phyloP scores from a whole-genome alignment of 53 echinoderm and acorn worm genomes.

The Mesocentrotus franciscanus region DNA sequence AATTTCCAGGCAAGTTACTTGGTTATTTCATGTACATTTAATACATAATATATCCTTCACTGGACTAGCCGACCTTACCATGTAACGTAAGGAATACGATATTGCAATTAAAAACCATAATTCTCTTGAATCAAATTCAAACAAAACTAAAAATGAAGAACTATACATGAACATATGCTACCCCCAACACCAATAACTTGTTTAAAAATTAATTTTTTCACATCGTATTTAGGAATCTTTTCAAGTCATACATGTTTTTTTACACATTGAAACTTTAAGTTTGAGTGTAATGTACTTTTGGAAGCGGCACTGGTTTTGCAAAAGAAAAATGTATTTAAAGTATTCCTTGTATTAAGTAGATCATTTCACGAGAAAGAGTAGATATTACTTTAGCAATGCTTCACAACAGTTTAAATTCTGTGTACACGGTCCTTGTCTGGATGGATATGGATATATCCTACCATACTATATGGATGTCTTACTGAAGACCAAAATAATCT shows the following conservation, averaged over 20 bases:
- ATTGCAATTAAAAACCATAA: slow-evolving; percentile 24
- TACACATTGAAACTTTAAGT: no score
- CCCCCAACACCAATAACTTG: slow-evolving; percentile 20
- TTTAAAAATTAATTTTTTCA: background rate
- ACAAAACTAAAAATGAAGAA: background rate
- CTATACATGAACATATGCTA: background rate
- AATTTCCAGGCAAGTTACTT: background rate
- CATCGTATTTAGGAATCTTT: background rate
- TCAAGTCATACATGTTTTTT: background rate
- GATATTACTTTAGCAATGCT: no score
- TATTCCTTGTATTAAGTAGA: background rate
- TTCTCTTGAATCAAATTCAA: background rate
- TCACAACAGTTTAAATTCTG: no score
- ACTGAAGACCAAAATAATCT: background rate
- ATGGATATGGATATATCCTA: background rate
- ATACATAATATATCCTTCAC: background rate
- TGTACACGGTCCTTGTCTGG: background rate
- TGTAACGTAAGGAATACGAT: slow-evolving; percentile 27
- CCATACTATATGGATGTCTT: background rate
- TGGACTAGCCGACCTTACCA: background rate
- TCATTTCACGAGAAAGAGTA: background rate
- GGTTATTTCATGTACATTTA: background rate
- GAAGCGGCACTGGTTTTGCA: background rate
- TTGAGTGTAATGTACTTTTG: background rate
- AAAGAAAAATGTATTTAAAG: no score